A percentile compares a stretch with the other conserved stretches of the same genome.
Evolutionary conservation across 2,888 invertebrate genomes (phyloP).

Genomic region (Plebejus argus): DNA sequence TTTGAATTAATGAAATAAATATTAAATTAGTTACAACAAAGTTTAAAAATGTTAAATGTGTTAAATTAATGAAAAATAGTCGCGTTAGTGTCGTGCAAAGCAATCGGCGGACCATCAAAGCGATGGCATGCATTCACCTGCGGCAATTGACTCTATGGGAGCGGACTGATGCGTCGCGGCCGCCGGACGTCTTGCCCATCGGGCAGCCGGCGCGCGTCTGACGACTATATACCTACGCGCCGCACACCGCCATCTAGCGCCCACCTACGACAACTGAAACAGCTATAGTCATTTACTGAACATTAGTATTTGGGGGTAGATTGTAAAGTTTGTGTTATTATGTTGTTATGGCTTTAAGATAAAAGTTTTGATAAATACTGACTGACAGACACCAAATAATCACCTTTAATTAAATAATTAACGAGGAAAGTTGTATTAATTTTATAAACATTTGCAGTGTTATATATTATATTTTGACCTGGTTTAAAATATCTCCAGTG

Average conservation of each 20-base stretch:
- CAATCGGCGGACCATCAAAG: slow-evolving; percentile 24
- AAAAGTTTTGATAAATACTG: not conserved
- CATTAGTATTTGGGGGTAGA: slow-evolving; percentile 19
- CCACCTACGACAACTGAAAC: slow-evolving; percentile 53
- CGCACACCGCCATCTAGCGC: slow-evolving; percentile 54
- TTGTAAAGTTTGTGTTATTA: slow-evolving; percentile 7
- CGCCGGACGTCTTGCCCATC: slow-evolving; percentile 78
- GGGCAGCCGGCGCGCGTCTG: slow-evolving; percentile 57
- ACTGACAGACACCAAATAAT: not conserved
- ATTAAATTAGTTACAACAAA: not conserved
- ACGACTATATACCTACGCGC: slow-evolving; percentile 51
- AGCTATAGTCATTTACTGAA: slow-evolving; percentile 40
- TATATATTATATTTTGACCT: no score
- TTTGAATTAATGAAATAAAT: not conserved
- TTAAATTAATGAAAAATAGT: not conserved
- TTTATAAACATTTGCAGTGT: not conserved
- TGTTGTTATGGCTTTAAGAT: not conserved
- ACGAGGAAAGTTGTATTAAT: not conserved
- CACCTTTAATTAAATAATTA: no score
- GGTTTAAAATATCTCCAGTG: no score
- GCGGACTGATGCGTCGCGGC: slow-evolving; percentile 69
- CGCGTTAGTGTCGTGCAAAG: slow-evolving; percentile 24
- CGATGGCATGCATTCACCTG: slow-evolving; percentile 52
- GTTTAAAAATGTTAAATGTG: not conserved
- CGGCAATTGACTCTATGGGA: slow-evolving; percentile 65